Percentiles rank a stretch among this genome's conserved stretches.
Conservation (phyloP, 2,113 vertebrate genomes). For the Dissostichus mawsoni region DNA sequence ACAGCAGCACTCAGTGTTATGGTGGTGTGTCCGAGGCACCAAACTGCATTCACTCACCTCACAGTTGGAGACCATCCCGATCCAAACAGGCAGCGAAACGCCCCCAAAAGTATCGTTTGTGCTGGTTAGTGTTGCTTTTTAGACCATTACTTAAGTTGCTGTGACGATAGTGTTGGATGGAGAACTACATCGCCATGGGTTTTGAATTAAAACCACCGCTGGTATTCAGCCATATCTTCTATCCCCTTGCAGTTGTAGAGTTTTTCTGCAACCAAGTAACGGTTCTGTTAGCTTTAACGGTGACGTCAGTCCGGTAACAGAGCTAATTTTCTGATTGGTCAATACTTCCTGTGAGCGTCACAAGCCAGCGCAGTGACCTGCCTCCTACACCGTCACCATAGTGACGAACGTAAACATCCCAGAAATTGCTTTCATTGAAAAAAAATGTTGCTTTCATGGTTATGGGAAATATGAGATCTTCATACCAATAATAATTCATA, state of each 20-base stretch:
- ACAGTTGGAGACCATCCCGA: conserved; percentile 68
- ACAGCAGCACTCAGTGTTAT: background rate
- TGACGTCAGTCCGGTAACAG: conserved; percentile 74
- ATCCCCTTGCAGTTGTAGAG: conserved; percentile 56
- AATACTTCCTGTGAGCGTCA: conserved; percentile 54
- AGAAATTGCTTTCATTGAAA: conserved; percentile 52
- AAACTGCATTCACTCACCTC: conserved; percentile 78
- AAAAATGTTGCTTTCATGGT: conserved; percentile 29
- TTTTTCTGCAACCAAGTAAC: conserved; percentile 70
- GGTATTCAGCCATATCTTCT: conserved; percentile 33
- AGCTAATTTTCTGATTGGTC: conserved; percentile 71
- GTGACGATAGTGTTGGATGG: too few relatives aligned
- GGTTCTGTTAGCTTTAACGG: conserved; percentile 81
- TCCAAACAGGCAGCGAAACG: conserved; percentile 43
- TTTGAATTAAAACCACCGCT: conserved; percentile 21
- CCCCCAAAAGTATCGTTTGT: conserved; percentile 41
- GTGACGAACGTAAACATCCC: conserved; percentile 81
- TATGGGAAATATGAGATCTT: background rate
- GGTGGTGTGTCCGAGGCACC: conserved; percentile 19
- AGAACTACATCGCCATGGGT: background rate
- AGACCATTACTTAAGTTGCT: background rate
- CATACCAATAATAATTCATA: background rate
- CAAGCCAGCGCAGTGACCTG: background rate
- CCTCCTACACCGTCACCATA: conserved; percentile 74
- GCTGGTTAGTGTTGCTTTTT: background rate